Evolutionary conservation across 2,888 invertebrate genomes (phyloP).

Genomic region (Hymenopus coronatus): DNA sequence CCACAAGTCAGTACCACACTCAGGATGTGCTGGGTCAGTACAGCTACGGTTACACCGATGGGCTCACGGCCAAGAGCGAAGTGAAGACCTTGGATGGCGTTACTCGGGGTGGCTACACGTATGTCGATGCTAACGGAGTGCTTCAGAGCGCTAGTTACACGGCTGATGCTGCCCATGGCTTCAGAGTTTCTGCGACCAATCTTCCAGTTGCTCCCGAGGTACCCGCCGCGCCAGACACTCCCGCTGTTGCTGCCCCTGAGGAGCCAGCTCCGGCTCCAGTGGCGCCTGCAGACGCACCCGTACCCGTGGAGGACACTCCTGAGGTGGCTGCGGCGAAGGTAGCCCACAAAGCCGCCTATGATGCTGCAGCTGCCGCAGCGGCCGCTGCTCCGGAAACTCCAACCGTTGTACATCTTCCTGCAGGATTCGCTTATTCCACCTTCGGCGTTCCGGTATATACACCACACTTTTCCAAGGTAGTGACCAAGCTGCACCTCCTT

Average conservation of each 20-base stretch:
- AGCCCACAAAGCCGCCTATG: constrained; percentile 49
- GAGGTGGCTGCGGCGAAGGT: background rate
- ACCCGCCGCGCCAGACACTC: constrained; percentile 53
- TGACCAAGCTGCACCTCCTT: background rate
- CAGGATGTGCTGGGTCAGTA: constrained; percentile 49
- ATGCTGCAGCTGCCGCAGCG: constrained; percentile 37
- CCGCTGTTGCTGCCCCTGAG: constrained; percentile 42
- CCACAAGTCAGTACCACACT: constrained; percentile 38
- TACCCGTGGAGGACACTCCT: constrained; percentile 8
- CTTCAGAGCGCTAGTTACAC: constrained; percentile 40
- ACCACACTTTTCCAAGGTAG: background rate
- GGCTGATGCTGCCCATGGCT: constrained; percentile 40
- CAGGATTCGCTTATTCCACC: constrained; percentile 5
- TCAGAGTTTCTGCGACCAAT: constrained; percentile 44
- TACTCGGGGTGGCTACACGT: constrained; percentile 60
- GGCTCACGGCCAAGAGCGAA: constrained; percentile 36
- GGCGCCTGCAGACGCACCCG: constrained; percentile 18
- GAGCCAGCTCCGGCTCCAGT: constrained; percentile 11
- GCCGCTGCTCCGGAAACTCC: constrained; percentile 39
- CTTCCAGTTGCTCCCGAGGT: constrained; percentile 46
- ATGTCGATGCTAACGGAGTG: constrained; percentile 57
- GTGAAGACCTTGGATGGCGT: constrained; percentile 57
- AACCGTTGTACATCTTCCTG: constrained; percentile 44
- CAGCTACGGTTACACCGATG: constrained; percentile 44
- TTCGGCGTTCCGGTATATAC: constrained; percentile 44